Conservation (phyloP, 2,113 vertebrate species). For the Ovibos moschatus region DNA sequence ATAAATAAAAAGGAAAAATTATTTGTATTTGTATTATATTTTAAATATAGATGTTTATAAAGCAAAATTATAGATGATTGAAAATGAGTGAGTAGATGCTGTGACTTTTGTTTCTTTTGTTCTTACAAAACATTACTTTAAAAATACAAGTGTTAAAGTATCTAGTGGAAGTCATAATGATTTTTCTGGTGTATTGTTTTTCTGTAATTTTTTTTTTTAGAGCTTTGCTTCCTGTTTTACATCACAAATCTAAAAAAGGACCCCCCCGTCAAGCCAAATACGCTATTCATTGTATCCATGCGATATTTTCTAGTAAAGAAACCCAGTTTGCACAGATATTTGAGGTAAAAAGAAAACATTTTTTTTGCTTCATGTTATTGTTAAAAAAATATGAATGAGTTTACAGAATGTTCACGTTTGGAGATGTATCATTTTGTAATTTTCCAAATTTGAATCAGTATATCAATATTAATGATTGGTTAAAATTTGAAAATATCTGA, state of each 20-base stretch:
- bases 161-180: neutral
- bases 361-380: neutral
- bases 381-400: constrained; percentile 11
- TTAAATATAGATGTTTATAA: neutral
- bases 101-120: neutral
- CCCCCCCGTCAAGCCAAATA: constrained; percentile 97
- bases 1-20: neutral
- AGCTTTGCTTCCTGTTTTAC: constrained; percentile 95
- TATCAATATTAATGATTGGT: neutral
- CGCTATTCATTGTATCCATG: constrained; percentile 97
- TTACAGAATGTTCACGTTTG: neutral
- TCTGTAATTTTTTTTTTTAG: constrained; percentile 75
- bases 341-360: constrained; percentile 85
- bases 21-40: neutral
- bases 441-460: constrained; percentile 14
- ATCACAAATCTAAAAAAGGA: constrained; percentile 98
- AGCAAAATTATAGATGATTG: neutral
- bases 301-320: constrained; percentile 98
- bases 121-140: neutral
- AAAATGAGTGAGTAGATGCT: neutral
- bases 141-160: neutral
- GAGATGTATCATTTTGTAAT: constrained; percentile 4
- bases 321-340: constrained; percentile 99
- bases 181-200: constrained; percentile 29
- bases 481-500: neutral